These are phyloP conservation scores for Diaphora mendica DNA, from an alignment of 2,888 invertebrate species.

Conservation along the genomic window DNA sequence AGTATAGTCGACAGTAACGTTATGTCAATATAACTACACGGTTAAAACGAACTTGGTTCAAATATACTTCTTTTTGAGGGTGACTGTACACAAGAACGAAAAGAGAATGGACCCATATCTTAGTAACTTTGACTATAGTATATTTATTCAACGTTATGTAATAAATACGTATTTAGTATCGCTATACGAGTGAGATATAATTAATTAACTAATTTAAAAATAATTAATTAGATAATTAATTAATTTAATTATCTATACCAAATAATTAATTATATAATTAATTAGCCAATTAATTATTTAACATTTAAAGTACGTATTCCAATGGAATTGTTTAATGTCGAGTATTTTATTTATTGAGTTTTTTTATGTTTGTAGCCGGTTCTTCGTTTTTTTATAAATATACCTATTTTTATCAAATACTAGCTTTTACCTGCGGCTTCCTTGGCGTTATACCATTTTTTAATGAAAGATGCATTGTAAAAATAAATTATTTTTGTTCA, in stretches of 20 bases:
- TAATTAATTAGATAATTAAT: neutral
- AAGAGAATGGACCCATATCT: slow-evolving; percentile 11
- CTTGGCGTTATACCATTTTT: neutral
- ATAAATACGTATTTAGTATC: slow-evolving; percentile 45
- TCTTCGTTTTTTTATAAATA: neutral
- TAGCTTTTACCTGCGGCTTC: neutral
- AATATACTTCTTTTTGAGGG: neutral
- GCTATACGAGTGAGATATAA: slow-evolving; percentile 49
- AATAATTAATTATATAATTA: neutral
- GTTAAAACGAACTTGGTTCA: too few relatives aligned
- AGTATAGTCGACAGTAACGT: neutral
- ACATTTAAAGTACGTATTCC: slow-evolving; percentile 18
- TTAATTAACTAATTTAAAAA: slow-evolving; percentile 10
- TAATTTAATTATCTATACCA: neutral
- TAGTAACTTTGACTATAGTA: slow-evolving; percentile 49
- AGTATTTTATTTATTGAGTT: neutral
- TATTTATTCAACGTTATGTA: slow-evolving; percentile 58
- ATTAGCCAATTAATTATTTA: slow-evolving; percentile 15
- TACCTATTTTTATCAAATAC: neutral
- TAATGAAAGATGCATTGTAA: neutral
- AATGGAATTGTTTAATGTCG: slow-evolving; percentile 27
- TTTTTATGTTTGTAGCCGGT: slow-evolving; percentile 6
- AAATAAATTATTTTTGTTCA: neutral
- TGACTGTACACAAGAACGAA: neutral
- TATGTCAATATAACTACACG: neutral